Base-by-base conservation (phyloP, 2,888 invertebrate genomes). In the Nomada ruficornis region DNA sequence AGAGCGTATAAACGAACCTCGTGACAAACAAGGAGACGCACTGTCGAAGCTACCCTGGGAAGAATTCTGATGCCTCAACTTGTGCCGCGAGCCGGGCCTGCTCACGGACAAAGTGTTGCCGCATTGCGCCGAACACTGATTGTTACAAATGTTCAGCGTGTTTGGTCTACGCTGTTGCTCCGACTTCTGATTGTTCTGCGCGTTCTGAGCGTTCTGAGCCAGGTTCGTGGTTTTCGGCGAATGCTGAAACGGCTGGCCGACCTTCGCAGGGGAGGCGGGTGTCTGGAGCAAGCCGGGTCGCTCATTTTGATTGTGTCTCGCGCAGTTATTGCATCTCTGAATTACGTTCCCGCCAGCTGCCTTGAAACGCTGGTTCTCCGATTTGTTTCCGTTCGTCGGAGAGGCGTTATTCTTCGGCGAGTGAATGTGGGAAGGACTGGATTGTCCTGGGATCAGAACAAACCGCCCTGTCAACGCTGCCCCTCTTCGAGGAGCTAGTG, bases 21-120 rank as follows among this genome's bases (percentile, higher is more conserved):
- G 93, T 18, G 95, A 95, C 36, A 95, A 93, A 80, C 94, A 94
- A 47, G 95, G 94, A 2, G 94, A 94, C 52, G 91, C 93, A 77
- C 93, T 93, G 81, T 94, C 94, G 89, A 90, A 91, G 86, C 94
- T 94, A 65, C 94, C 94, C 86, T 94, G 94, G 26, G 94, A 94
- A 23, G 94, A 94, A 77, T 94, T 94, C 84, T 94, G 94, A 80
- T 94, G 93, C 74, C 94, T 93, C 26, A 94, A 87, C 82, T 94
- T 94, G 88, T 94, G 94, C 63, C 94, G 89, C 10, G 93, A 92
- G 18, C 91, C 91, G 0, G 94, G 91, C 60, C 93, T 90, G 84
- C 91, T 90, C 7, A 91, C 87, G 36, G 90, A 90, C 23, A 93
- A 81, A 0, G 90, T 93, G 57, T 92, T 92, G 50, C 92, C 90